Evolutionary conservation across 2,113 vertebrate genomes (phyloP).

Genomic region (Onychostruthus taczanowskii): DNA sequence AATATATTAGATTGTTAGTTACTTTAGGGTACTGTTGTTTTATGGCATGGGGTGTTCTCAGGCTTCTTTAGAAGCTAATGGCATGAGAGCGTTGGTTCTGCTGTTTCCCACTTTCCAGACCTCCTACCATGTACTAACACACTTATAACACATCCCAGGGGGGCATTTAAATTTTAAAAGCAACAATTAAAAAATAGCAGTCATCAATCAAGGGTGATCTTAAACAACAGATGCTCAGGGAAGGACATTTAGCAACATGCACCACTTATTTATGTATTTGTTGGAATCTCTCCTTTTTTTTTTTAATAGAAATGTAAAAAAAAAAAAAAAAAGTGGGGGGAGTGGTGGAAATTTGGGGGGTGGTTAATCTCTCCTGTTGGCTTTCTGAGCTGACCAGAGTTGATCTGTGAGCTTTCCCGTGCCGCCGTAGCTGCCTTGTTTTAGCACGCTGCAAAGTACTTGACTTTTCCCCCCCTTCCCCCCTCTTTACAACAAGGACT

Average conservation of each 20-base stretch:
- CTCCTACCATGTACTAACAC: conserved; percentile 73
- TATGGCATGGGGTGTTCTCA: conserved; percentile 44
- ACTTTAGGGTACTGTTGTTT: conserved; percentile 63
- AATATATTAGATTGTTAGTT: conserved; percentile 51
- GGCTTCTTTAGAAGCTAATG: conserved; percentile 51
- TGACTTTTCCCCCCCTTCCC: conserved; percentile 23
- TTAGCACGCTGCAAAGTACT: conserved; percentile 32
- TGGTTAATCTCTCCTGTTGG: background rate
- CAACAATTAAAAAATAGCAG: conserved; percentile 83
- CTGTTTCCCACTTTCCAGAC: conserved; percentile 71
- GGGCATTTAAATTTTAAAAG: conserved; percentile 81
- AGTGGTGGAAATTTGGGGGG: background rate
- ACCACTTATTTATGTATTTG: conserved; percentile 69
- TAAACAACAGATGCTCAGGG: conserved; percentile 76
- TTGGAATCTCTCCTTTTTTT: background rate
- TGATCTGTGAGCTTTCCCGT: background rate
- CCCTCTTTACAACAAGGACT: conserved; percentile 63
- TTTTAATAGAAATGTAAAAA: background rate
- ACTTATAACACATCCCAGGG: conserved; percentile 78
- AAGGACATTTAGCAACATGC: conserved; percentile 68
- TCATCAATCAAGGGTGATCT: conserved; percentile 78
- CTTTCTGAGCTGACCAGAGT: background rate
- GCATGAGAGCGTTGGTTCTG: conserved; percentile 58
- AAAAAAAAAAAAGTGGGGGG: background rate
- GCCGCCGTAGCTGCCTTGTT: background rate